Evolutionary conservation across 2,888 invertebrate species (phyloP), one percentile per base, ranked within the genome.

Genomic region (Eremobia ochroleuca): DNA sequence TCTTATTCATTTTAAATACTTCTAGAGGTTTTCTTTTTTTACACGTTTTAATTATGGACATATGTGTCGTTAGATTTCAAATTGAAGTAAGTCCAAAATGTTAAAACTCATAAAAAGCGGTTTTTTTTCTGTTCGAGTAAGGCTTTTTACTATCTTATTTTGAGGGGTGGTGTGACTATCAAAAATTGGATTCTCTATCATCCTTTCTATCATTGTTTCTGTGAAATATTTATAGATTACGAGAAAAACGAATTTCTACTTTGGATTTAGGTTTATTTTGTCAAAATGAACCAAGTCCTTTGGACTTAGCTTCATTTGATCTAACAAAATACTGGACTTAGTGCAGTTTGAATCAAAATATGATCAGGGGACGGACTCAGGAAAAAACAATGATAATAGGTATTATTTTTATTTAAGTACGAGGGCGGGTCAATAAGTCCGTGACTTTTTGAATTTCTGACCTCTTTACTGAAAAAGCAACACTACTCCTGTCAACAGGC

Each of bases 281-380:
- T 64, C 72, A 73, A 73, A 73, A 73, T 73, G 28, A 64, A 72
- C 64, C 11, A 74, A 70, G 15, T 75, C 62, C 40, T 91, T 88
- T 2, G 70, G 73, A 65, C 80, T 75, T 18, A 62, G n/a, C 59
- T 90, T 88, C 40, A 66, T 81, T 25, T 69, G 79, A 62, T 87
- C 85, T 76, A 88, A 88, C n/a, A 76, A 46, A 31, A 73, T 71
- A 62, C 86, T 79, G 52, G 80, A 85, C 18, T 58, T 78, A 52
- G 85, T 85, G 76, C 81, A 79, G 13, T 83, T 88, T 18, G 79
- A 61, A n/a, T 55, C 55, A 31, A 69, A 69, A 85, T 55, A 43
- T 81, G 71, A 61, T 71, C 61, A n/a, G 72, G 76, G 58, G 79
- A 49, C 40, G 40, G 37, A 52, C 68, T 52, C n/a, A 52, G 34